Evolutionary conservation across 2,888 invertebrate genomes (phyloP).

Genomic region (Catocala fraxini): DNA sequence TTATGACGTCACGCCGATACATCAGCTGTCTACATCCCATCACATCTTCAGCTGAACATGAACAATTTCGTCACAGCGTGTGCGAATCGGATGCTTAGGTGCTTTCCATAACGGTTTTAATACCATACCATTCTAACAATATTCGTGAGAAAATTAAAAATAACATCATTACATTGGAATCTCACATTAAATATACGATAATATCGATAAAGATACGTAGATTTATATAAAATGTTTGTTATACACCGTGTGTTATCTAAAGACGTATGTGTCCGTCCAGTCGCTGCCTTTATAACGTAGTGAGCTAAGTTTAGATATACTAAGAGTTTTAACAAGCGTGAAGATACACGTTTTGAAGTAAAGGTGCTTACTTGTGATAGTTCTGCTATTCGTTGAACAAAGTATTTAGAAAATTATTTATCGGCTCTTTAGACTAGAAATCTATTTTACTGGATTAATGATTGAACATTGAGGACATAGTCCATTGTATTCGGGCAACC

Average conservation of each 20-base stretch:
- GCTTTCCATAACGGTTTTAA: too few species aligned
- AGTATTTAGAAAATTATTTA: constrained; percentile 29
- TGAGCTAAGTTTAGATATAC: constrained; percentile 12
- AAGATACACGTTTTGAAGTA: constrained; percentile 16
- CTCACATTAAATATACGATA: constrained; percentile 28
- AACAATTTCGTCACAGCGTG: too few species aligned
- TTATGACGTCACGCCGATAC: too few species aligned
- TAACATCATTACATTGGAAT: constrained; percentile 44
- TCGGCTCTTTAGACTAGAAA: not conserved
- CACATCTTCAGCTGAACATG: too few species aligned
- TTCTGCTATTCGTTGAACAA: constrained; percentile 42
- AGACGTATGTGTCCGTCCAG: constrained; percentile 54
- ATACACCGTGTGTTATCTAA: constrained; percentile 6
- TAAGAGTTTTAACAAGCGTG: constrained; percentile 17
- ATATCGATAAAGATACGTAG: not conserved
- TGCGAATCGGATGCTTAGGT: too few species aligned
- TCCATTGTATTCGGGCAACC: not conserved
- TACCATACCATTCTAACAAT: too few species aligned
- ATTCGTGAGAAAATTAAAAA: not conserved
- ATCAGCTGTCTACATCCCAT: too few species aligned
- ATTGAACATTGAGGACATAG: not conserved
- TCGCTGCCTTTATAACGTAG: constrained; percentile 49
- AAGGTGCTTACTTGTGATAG: constrained; percentile 51
- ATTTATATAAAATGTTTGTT: constrained; percentile 2
- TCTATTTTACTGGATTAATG: not conserved